Percentiles rank a stretch among this genome's conserved stretches.
Evolutionary conservation across 2,888 invertebrate genomes (phyloP).

Genomic region (Drosophila mercatorum): DNA sequence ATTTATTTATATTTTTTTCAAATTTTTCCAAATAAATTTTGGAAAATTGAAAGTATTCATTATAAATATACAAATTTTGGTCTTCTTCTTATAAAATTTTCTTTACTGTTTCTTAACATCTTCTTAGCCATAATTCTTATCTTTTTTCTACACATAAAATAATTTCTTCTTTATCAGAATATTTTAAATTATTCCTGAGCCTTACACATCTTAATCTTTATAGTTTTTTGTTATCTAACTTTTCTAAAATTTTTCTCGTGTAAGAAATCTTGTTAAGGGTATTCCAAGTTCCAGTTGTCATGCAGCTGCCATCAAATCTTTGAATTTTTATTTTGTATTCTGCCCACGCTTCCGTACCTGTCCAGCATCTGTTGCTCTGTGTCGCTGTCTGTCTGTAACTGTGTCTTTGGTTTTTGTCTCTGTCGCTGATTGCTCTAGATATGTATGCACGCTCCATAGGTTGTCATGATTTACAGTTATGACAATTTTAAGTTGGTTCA

Average conservation of each 20-base stretch:
- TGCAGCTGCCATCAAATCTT: not conserved
- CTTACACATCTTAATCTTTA: not conserved
- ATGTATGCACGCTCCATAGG: slow-evolving; percentile 63
- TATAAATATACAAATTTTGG: no score
- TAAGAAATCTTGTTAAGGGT: slow-evolving; percentile 10
- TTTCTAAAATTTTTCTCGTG: no score
- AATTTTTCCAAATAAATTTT: no score
- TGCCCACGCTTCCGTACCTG: slow-evolving; percentile 47
- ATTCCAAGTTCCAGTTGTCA: slow-evolving; percentile 9
- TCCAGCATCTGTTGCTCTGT: slow-evolving; percentile 17
- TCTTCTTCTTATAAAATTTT: no score
- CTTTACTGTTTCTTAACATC: no score
- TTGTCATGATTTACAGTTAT: slow-evolving; percentile 79
- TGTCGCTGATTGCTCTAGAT: slow-evolving; percentile 67
- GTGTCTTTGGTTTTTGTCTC: slow-evolving; percentile 4
- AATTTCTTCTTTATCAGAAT: not conserved
- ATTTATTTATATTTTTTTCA: no score
- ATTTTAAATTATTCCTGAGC: not conserved
- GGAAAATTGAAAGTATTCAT: no score
- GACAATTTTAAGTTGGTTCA: slow-evolving; percentile 81
- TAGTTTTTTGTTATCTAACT: not conserved
- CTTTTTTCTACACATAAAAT: not conserved
- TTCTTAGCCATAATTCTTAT: no score
- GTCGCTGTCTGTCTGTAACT: not conserved
- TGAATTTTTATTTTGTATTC: slow-evolving; percentile 30